Evolutionary conservation across 2,797 vertebrate genomes (phyloP).

Genomic region (Emys orbicularis): DNA sequence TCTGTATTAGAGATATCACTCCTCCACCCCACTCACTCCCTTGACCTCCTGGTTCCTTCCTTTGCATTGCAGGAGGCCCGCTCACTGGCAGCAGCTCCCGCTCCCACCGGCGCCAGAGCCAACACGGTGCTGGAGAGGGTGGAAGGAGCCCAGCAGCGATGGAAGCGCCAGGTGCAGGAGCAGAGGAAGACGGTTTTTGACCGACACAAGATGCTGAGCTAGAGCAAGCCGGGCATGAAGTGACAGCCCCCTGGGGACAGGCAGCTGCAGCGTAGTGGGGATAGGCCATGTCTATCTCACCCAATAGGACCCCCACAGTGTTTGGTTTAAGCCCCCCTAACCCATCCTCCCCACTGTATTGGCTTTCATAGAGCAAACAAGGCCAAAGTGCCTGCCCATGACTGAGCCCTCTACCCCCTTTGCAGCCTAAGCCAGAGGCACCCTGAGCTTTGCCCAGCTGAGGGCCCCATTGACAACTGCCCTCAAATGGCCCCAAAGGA

Average conservation of each 20-base stretch:
- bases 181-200: slow-evolving; percentile 97
- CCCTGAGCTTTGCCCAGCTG: not conserved
- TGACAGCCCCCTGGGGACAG: not conserved
- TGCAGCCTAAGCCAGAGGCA: not conserved
- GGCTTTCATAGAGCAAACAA: not conserved
- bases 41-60: rapidly evolving
- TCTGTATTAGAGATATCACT: not conserved
- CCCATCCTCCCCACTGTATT: not conserved
- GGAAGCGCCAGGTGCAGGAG: slow-evolving; percentile 97
- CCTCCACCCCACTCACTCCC: too few species aligned
- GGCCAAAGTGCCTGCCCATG: not conserved
- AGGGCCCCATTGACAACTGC: rapidly evolving
- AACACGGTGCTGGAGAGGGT: slow-evolving; percentile 94
- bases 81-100: slow-evolving; percentile 62
- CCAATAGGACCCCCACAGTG: not conserved
- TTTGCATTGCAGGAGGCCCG: slow-evolving; percentile 84
- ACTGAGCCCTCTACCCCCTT: not conserved
- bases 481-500: rapidly evolving
- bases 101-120: slow-evolving; percentile 81
- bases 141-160: slow-evolving; percentile 95
- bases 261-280: not conserved
- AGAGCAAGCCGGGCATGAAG: slow-evolving; percentile 36
- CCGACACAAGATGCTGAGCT: slow-evolving; percentile 97
- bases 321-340: slow-evolving; percentile 1
- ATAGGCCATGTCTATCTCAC: rapidly evolving